These are phyloP conservation scores for Microchrysa polita DNA, from an alignment of 2,888 invertebrate genomes.

Conservation along the genomic window DNA sequence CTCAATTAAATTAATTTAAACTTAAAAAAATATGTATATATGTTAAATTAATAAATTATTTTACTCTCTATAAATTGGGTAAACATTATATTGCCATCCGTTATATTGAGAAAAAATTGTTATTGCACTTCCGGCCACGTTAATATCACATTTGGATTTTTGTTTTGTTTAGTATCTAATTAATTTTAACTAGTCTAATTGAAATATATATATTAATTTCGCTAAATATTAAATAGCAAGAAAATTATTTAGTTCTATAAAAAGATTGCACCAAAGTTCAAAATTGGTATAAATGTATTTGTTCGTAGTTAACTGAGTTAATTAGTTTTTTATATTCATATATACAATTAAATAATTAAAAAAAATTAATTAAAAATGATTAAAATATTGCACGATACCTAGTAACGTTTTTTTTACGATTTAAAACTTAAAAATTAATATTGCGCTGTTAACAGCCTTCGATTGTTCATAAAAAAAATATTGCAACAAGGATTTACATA, in stretches of 20 bases:
- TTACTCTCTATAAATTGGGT: not conserved
- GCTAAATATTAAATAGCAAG: not conserved
- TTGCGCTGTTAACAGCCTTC: constrained; percentile 11
- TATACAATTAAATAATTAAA: not conserved
- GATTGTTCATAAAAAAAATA: not conserved
- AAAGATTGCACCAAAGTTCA: constrained; percentile 36
- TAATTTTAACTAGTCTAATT: constrained; percentile 9
- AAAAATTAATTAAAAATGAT: not conserved
- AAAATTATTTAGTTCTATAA: not conserved
- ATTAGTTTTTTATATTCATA: not conserved
- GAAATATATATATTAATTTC: constrained; percentile 19
- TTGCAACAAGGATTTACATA: not conserved
- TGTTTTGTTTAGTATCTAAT: constrained; percentile 11
- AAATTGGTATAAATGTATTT: constrained; percentile 13
- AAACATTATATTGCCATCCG: constrained; percentile 41
- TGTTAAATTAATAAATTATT: constrained; percentile 1
- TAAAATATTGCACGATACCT: constrained; percentile 33
- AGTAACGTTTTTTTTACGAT: constrained; percentile 31
- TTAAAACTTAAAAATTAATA: constrained; percentile 15
- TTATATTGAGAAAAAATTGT: constrained; percentile 36
- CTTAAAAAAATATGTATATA: no score
- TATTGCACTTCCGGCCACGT: constrained; percentile 51
- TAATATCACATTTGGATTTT: constrained; percentile 49
- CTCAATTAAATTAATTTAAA: no score
- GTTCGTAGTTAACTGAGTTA: not conserved